Percentiles rank a stretch among this genome's conserved stretches.
Conservation (phyloP, 2,113 vertebrate genomes). For the Muntiacus reevesi region DNA sequence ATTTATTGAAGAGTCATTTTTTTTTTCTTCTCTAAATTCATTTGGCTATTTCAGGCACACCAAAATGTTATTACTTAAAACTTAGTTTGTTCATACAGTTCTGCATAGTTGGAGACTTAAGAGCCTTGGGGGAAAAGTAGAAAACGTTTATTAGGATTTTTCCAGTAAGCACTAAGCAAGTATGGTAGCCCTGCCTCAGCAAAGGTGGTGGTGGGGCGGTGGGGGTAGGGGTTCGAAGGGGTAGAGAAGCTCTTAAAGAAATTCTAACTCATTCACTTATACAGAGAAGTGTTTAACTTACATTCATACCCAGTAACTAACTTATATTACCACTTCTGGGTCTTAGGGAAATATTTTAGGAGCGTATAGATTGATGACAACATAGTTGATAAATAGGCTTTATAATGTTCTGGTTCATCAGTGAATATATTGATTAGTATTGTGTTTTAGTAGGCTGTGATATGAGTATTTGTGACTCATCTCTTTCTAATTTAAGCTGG, state of each 20-base stretch:
- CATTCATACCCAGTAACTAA: background rate
- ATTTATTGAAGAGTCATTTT: background rate
- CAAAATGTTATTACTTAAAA: conserved; percentile 2
- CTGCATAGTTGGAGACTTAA: conserved; percentile 20
- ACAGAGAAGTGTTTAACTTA: background rate
- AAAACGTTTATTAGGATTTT: conserved; percentile 13
- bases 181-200: background rate
- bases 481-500: background rate
- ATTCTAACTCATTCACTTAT: background rate
- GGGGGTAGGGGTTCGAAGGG: background rate
- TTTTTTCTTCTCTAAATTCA: background rate
- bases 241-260: background rate
- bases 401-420: background rate
- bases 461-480: background rate
- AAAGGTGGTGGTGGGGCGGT: background rate
- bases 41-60: background rate
- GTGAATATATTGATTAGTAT: background rate
- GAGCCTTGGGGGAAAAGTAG: background rate
- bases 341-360: background rate
- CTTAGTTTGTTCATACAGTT: conserved; percentile 4
- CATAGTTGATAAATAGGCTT: background rate
- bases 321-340: background rate
- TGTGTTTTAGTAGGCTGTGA: background rate
- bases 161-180: background rate
- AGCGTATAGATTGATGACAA: background rate